Evolutionary conservation across 2,797 vertebrate species (phyloP).

Genomic region (Chelonia mydas): DNA sequence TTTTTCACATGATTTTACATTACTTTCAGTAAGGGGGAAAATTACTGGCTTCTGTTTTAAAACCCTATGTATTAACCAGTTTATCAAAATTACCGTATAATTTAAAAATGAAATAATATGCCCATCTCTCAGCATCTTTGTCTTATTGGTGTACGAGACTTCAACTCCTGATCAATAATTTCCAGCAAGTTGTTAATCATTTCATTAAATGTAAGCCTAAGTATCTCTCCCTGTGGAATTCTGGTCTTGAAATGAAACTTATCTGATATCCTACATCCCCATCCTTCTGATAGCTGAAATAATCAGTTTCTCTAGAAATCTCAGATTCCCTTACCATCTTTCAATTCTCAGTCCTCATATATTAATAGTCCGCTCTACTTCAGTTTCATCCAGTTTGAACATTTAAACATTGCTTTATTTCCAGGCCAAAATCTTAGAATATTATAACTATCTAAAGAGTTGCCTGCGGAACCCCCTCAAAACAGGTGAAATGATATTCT

Average conservation of each 20-base stretch:
- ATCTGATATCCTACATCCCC: background rate
- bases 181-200: background rate
- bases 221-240: background rate
- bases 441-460: background rate
- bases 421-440: background rate
- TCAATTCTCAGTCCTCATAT: background rate
- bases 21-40: background rate
- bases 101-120: background rate
- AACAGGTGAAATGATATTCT: background rate
- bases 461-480: background rate
- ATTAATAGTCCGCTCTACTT: rapidly evolving
- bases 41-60: background rate
- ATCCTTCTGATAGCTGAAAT: background rate
- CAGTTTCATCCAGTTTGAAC: background rate
- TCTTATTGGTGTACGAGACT: background rate
- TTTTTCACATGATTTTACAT: background rate
- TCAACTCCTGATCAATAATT: background rate
- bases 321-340: background rate
- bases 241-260: background rate
- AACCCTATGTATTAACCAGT: background rate
- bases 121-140: background rate
- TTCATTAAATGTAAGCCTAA: background rate
- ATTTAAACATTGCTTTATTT: background rate
- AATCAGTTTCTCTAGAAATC: background rate
- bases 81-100: background rate